Evolutionary conservation across 2,113 vertebrate species (phyloP), one percentile per base, ranked within the genome.

Genomic region (Nyctibius bracteatus): DNA sequence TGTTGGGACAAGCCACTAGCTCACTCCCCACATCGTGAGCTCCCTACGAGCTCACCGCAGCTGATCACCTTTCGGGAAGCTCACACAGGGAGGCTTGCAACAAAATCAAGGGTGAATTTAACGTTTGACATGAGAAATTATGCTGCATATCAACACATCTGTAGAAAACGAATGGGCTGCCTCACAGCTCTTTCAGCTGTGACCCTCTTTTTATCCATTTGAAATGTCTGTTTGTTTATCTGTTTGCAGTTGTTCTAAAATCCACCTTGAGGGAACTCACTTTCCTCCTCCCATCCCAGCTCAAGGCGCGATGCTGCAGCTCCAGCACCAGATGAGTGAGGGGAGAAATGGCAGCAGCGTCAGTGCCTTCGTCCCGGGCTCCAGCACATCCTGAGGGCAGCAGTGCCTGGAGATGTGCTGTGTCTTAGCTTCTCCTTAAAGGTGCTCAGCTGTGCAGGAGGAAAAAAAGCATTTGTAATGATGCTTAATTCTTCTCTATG

Each of bases 21-120:
- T 67, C 41, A 0, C 8, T 39, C 33, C 90, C 55, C 8, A 23
- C 25, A 4, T 39, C 6, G 0, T 1, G 14, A 87, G 65, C 63
- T 28, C 33, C 35, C 17, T 2, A 0, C 0, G 1, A 49, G 55
- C 77, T 10, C 15, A n/a, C 1, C n/a, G 0, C 10, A 8, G 23
- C 30, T 4, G 19, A 10, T 37, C 4, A 0, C 21, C 54, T 39
- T 2, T 2, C 43, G 6, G 27, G 59, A 59, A 46, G 55, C 24
- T 24, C 75, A 28, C 35, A 9, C 3, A 0, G 27, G 37, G 63
- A 70, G 19, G 4, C 52, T 30, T 47, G 10, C 0, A 2, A 10
- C 16, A 24, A 82, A 79, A 47, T 30, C 61, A 15, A 49, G 70
- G 30, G 37, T 63, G 41, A 58, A 37, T 33, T 58, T 33, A 11